Percentiles rank a stretch among this genome's conserved stretches.
Conservation (phyloP, 2,113 vertebrate species). For the Epinephelus cyanopodus region DNA sequence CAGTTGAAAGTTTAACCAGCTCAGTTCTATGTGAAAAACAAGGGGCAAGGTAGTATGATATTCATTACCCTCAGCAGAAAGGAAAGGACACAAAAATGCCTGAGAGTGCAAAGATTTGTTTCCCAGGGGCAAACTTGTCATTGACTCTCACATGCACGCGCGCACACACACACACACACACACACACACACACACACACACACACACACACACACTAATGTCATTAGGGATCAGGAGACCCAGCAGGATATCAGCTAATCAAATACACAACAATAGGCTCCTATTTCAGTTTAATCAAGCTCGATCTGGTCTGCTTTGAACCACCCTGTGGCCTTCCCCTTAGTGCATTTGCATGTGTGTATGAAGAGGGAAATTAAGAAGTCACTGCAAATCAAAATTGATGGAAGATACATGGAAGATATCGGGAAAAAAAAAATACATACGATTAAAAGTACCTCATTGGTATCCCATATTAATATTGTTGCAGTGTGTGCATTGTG, state of each 20-base stretch:
- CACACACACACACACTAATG: not conserved
- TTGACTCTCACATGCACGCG: too few species aligned
- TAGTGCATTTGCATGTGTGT: not conserved
- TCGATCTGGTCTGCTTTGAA: not conserved
- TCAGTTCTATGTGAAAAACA: too few species aligned
- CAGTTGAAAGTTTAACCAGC: too few species aligned
- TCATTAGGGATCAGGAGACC: constrained; percentile 33
- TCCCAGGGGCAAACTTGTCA: constrained; percentile 12
- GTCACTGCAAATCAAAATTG: too few species aligned
- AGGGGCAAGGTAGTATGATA: not conserved
- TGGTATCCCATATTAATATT: too few species aligned
- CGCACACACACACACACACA: too few species aligned
- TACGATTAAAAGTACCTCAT: too few species aligned
- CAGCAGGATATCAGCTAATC: constrained; percentile 49
- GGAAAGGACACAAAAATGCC: constrained; percentile 9
- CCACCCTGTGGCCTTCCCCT: constrained; percentile 18
- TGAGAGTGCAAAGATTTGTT: not conserved
- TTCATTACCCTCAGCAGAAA: not conserved
- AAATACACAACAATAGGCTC: not conserved
- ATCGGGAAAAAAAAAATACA: too few species aligned
- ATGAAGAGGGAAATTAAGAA: too few species aligned
- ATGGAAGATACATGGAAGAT: too few species aligned
- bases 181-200: not conserved
- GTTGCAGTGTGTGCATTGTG: too few species aligned
- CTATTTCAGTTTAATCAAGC: constrained; percentile 11